Base-by-base conservation (phyloP, 2,888 invertebrate genomes). In the Gerris lacustris region DNA sequence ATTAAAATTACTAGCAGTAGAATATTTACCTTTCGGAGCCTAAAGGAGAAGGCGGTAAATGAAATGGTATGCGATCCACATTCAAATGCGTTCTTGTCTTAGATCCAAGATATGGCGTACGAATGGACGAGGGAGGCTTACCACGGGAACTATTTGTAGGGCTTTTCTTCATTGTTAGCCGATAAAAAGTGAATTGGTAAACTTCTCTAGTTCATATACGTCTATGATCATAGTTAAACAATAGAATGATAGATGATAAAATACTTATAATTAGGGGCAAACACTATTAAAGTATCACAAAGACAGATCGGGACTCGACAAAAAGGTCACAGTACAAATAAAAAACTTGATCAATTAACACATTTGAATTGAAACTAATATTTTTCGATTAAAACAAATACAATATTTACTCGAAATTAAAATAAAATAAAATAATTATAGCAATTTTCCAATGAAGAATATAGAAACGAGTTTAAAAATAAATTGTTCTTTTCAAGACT, bases 101-200 rank as follows among this genome's bases (percentile, higher is more conserved):
- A 31, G 74, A 71, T 68, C 73, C 69, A 63, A 73, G 70, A 70
- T 73, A 76, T 68, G 75, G 73, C 66, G 75, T 72, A 69, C 75
- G 75, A 66, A 77, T 76, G 69, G 75, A 75, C 45, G 77, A 77
- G 69, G 77, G 77, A 68, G 77, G 77, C 70, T 77, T 77, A 70
- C 76, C 77, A 72, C 77, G 76, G 73, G 73, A 75, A 69, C 74
- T 74, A 66, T 74, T 67, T 67, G 75, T 70, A 45, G 74, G 69
- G 62, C 71, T 75, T 72, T 76, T 77, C 76, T 76, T 77, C 76
- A 77, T 76, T 73, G 74, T 76, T 75, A 69, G 74, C 74, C 69
- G 9, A 45, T 11, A 55, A 55, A 55, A 11, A 55, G 55, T 55
- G 55, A 4, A 55, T 15, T 55, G 15, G 5, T 55, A 55, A 11